Base-by-base conservation (phyloP, 2,797 vertebrate genomes). In the Acipenser ruthenus region DNA sequence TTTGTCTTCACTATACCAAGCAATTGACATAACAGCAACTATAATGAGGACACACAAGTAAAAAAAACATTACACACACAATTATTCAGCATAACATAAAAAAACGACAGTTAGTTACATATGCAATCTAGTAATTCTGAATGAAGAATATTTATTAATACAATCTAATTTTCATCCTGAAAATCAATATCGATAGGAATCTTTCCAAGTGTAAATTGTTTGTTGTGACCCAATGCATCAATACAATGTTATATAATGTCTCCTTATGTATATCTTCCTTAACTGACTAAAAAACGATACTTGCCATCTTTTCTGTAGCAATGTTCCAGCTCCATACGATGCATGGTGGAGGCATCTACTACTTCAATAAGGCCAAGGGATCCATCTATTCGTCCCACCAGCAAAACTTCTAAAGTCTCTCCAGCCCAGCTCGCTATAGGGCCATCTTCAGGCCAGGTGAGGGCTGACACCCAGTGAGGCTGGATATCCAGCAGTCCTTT, bases 321-420 rank as follows among this genome's bases (percentile, higher is more conserved):
- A 80, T 98, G 95, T 12, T 95, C 94, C 77, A 99, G 79, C 75
- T 99, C 96, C 1, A 85, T 79, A 47, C 93, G 87, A 59, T 86
- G 90, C 92, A 98, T 91, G 10, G 82, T 89, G 67, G 87, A 92
- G 12, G 84, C 79, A 68, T 97, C 95, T 59, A 91, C 80, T 65
- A 99, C 91, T 80, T 98, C 95, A 4, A 98, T 91, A 8, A 99
- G 89, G 9, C 93, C 95, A 70, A 99, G 84, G 7, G 95, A 93
- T 1, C 96, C 96, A 37, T 98, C 95, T 92, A 97, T 94, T 6
- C 96, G 93, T 6, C 96, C 96, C 64, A 99, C 92, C 74, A 99
- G 77, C 67, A 99, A 71, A 47, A 93, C 77, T 72, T 99, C 96
- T 49, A 88, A 87, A 70, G 90, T 84, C 47, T 98, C 95, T 12